Evolutionary conservation across 2,113 vertebrate species (phyloP).

Genomic region (Aegithalos caudatus): DNA sequence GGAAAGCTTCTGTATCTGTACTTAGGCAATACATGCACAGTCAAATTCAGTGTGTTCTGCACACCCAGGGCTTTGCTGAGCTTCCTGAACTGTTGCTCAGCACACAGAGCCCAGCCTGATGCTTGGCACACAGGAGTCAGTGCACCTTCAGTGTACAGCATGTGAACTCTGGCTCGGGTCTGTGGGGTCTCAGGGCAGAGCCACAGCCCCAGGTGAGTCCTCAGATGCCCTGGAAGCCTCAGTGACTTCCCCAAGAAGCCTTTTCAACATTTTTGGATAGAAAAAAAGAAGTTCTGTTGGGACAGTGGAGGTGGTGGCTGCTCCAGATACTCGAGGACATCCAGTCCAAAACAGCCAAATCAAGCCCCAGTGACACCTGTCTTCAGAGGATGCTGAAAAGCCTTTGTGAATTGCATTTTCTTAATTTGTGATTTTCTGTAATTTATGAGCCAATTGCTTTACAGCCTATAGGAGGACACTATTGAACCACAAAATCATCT

Average conservation of each 20-base stretch:
- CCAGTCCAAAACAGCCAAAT: neutral
- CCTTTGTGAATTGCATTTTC: neutral
- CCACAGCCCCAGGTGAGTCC: neutral
- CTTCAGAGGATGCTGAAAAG: neutral
- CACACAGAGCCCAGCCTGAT: neutral
- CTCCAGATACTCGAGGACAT: rapidly evolving
- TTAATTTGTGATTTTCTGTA: neutral
- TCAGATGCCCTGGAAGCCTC: neutral
- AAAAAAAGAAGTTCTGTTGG: neutral
- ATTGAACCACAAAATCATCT: neutral
- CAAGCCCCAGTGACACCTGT: neutral
- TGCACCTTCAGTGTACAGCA: neutral
- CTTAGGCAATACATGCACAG: neutral
- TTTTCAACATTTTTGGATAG: neutral
- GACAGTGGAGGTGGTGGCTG: neutral
- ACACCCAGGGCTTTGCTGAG: neutral
- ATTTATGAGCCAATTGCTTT: neutral
- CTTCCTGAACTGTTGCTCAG: neutral
- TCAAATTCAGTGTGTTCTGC: neutral
- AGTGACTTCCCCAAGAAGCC: neutral
- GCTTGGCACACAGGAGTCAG: neutral
- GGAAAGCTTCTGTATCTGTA: neutral
- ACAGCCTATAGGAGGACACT: neutral
- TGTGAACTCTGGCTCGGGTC: rapidly evolving
- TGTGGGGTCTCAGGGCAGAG: neutral